Conservation (phyloP, 2,113 vertebrate species). For the Notarius lentiginosus region DNA sequence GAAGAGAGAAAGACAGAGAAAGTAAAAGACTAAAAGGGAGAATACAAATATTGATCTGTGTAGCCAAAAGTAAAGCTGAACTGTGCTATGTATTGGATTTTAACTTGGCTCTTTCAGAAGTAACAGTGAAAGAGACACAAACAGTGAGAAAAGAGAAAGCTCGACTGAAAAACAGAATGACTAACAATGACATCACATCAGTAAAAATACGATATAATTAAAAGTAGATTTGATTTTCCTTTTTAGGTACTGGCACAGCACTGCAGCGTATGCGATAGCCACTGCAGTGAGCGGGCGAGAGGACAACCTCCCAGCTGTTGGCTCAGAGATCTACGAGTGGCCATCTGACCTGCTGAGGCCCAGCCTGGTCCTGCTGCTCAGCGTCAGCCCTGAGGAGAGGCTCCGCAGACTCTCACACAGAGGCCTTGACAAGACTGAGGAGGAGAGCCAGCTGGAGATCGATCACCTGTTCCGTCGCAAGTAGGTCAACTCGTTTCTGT, state of each 20-base stretch:
- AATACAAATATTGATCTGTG: conserved; percentile 9
- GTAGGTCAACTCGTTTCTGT: conserved; percentile 63
- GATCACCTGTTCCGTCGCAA: conserved; percentile 83
- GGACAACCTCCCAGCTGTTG: conserved; percentile 76
- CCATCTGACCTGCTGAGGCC: conserved; percentile 85
- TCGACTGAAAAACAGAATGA: background rate
- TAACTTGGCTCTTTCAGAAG: background rate
- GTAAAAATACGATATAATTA: background rate
- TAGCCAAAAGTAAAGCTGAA: background rate
- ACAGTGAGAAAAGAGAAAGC: background rate
- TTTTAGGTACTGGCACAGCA: conserved; percentile 93
- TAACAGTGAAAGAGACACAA: background rate
- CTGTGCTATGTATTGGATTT: background rate
- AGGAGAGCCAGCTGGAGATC: conserved; percentile 82
- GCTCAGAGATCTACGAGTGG: conserved; percentile 83
- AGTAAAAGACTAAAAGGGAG: background rate
- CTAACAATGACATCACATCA: background rate
- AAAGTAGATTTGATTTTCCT: conserved; percentile 21
- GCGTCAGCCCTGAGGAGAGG: conserved; percentile 79
- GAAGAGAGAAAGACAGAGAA: background rate
- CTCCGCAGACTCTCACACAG: conserved; percentile 73
- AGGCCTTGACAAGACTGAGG: conserved; percentile 78
- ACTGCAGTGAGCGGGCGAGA: conserved; percentile 78
- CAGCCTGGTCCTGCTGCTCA: conserved; percentile 82
- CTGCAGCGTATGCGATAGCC: conserved; percentile 88